Base-by-base conservation (phyloP, 2,797 vertebrate species). In the Acipenser oxyrinchus region DNA sequence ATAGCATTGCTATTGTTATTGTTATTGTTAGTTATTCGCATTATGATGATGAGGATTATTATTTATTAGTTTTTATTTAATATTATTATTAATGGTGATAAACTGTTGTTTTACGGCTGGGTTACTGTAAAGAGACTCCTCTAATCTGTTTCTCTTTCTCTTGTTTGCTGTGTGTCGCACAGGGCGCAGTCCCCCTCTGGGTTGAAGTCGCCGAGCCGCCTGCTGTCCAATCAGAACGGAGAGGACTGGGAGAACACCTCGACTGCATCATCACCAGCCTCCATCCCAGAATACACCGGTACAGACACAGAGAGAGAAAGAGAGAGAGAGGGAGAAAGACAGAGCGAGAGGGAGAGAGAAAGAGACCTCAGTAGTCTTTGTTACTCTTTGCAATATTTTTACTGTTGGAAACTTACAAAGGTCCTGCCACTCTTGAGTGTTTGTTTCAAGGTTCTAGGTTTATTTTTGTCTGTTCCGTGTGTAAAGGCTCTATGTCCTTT, bases 221-320 rank as follows among this genome's bases (percentile, higher is more conserved):
- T 79, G 51, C 72, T 76, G 8, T 79, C 87, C 8, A 74, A 72
- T 63, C 91, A 90, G 10, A 93, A 91, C 52, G 90, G 94, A 1
- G 93, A 95, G 6, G 94, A 97, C 72, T 97, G 95, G 95, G 95
- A 97, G 64, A 93, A 84, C 1, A 90, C 86, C 11, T 96, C 94
- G 3, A 94, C 89, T 0, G 88, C 93, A 68, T 97, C 95, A 0
- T 95, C 94, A 1, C 89, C 93, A 0, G 90, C 92, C 0, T 97
- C 95, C 0, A 92, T 97, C 72, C 94, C 95, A 1, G 95, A 97
- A 75, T 96, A 97, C 74, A 95, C 94, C 49, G 95, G 94, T 95
- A 67, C 75, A 77, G 69, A 8, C 49, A 13, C 15, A 23, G 23
- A 23, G 23, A 23, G 23, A 11, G 11, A 5, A 10, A 13, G 51